Evolutionary conservation across 2,113 vertebrate genomes (phyloP).

Genomic region (Macrotis lagotis): DNA sequence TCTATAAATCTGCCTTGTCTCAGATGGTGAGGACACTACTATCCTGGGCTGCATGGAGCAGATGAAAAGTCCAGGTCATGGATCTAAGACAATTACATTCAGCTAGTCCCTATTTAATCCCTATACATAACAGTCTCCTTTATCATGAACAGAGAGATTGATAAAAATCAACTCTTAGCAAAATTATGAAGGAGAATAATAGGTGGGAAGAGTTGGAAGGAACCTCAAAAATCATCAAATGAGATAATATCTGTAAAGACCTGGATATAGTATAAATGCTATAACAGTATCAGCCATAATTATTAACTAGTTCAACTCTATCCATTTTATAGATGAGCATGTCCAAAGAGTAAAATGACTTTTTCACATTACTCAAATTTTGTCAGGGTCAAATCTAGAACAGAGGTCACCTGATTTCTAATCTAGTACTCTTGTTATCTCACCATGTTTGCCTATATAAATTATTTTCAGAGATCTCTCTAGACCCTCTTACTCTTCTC

Average conservation of each 20-base stretch:
- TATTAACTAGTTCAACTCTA: neutral
- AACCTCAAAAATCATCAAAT: neutral
- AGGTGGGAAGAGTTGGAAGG: neutral
- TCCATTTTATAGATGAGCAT: neutral
- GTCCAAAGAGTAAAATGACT: neutral
- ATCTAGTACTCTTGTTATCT: neutral
- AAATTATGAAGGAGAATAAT: neutral
- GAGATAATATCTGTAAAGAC: neutral
- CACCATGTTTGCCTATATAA: neutral
- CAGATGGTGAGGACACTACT: slow-evolving; percentile 8
- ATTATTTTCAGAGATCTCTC: neutral
- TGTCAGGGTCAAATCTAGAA: neutral
- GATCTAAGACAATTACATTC: neutral
- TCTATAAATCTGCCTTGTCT: slow-evolving; percentile 53
- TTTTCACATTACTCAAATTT: neutral
- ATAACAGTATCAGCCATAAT: neutral
- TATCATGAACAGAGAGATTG: neutral
- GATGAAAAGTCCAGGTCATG: neutral
- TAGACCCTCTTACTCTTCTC: neutral
- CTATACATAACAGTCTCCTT: neutral
- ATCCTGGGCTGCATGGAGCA: neutral
- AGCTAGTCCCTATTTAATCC: neutral
- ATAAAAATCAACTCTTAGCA: neutral
- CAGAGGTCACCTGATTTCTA: neutral
- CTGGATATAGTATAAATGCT: neutral